Evolutionary conservation across 2,113 vertebrate species (phyloP).

Genomic region (Rousettus leschenaultii): DNA sequence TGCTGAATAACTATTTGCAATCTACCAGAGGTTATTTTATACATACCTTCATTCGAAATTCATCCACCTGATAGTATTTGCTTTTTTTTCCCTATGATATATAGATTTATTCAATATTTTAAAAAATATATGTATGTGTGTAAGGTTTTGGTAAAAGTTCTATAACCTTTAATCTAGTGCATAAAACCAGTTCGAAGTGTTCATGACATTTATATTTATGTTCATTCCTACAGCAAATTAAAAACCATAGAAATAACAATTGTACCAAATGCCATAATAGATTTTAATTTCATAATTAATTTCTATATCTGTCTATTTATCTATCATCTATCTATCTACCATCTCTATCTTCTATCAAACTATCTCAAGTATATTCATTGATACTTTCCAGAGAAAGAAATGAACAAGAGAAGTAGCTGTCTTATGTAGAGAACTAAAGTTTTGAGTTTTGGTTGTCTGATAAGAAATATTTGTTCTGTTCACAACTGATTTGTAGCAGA

Average conservation of each 20-base stretch:
- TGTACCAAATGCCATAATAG: neutral
- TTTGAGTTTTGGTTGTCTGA: neutral
- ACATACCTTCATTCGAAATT: neutral
- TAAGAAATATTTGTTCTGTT: neutral
- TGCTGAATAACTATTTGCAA: neutral
- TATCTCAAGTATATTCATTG: neutral
- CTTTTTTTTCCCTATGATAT: neutral
- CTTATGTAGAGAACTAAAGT: neutral
- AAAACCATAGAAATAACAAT: neutral
- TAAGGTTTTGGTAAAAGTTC: neutral
- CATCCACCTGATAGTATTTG: neutral
- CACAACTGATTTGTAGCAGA: neutral
- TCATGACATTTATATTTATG: neutral
- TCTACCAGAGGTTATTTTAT: neutral
- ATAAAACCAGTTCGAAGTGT: neutral
- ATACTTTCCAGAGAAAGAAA: neutral
- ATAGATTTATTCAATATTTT: neutral
- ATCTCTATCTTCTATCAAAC: too few species aligned
- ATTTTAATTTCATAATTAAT: neutral
- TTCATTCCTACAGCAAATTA: neutral
- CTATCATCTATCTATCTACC: too few species aligned
- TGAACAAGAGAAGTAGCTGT: neutral
- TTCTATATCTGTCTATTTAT: too few species aligned
- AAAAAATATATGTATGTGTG: neutral
- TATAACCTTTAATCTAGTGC: neutral